Evolutionary conservation across 1,140 invertebrate species (phyloP).

Genomic region (Drosophila grimshawi): DNA sequence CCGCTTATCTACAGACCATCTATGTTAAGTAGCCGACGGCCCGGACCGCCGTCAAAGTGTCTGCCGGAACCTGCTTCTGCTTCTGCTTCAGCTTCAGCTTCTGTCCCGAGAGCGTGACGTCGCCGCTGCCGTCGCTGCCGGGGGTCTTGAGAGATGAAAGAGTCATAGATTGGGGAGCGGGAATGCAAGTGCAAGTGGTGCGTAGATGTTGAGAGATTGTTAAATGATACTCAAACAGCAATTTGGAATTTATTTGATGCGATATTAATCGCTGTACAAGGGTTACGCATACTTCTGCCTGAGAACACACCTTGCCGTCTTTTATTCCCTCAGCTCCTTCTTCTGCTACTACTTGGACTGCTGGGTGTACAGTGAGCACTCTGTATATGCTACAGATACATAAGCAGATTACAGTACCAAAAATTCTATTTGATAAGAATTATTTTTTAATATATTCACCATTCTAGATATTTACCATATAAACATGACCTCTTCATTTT

Average conservation of each 20-base stretch:
- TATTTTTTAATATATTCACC: no score
- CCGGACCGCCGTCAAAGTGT: slow-evolving; percentile 60
- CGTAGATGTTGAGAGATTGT: slow-evolving; percentile 73
- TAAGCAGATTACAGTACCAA: neutral
- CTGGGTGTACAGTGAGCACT: neutral
- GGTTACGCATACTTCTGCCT: slow-evolving; percentile 65
- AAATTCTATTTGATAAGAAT: no score
- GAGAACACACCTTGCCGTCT: slow-evolving; percentile 48
- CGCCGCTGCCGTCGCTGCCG: slow-evolving; percentile 22
- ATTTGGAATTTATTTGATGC: slow-evolving; percentile 75
- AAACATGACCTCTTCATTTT: no score
- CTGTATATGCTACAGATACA: no score
- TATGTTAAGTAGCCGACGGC: slow-evolving; percentile 48
- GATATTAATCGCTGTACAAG: slow-evolving; percentile 70
- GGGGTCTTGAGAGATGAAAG: slow-evolving; percentile 29
- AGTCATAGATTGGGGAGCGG: slow-evolving; percentile 4
- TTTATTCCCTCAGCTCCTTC: slow-evolving; percentile 6
- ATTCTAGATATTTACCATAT: no score
- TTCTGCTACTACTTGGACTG: slow-evolving; percentile 1
- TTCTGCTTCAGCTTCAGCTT: slow-evolving; percentile 17
- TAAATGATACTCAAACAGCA: slow-evolving; percentile 77
- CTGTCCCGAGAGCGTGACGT: slow-evolving; percentile 34
- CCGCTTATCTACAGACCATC: slow-evolving; percentile 65
- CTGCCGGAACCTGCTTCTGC: slow-evolving; percentile 54
- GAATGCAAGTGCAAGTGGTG: slow-evolving; percentile 37